Evolutionary conservation across 2,888 invertebrate genomes (phyloP), one percentile per base, ranked within the genome.

Genomic region (Lasioglossum calceatum): DNA sequence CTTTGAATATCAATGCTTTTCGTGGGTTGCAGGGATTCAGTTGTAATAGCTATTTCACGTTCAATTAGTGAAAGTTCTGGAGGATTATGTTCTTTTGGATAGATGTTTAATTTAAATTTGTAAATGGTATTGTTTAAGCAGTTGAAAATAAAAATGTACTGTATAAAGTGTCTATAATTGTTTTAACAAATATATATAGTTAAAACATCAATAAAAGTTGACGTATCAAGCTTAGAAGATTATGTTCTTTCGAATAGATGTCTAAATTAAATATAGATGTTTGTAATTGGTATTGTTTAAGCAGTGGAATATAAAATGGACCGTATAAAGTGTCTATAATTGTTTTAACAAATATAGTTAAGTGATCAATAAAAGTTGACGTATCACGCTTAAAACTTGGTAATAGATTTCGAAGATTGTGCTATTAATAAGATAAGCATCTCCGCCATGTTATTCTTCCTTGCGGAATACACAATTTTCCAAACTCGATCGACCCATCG

Each of bases 381-480:
- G 10, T 39, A 42, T 23, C n/a, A 39, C 23, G 70, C 19, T 39
- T 23, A 23, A 7, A 27, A 2, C 23, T 19, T 8, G 39, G 32
- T 5, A 58, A 81, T 54, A 27, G 10, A 16, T 74, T 36, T 58
- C 36, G 16, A 67, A 39, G 54, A 77, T 82, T 58, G 19, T 14
- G 4, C 14, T 32, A 8, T 16, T 32, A 32, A 50, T 42, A 73
- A 39, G 54, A 39, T 8, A 36, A 73, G 61, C 50, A 74, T 61
- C 70, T 70, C 75, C 50, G 14, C 19, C 74, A 19, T 79, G 71
- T 82, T 79, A 78, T 58, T 42, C 36, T 82, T 72, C 42, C 39
- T 74, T n/a, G 39, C 36, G 36, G 61, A 50, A 75, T 64, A 84
- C 39, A 85, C 85, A 85, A 85, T 85, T 85, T 84, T 85, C 67